A percentile compares a stretch with the other conserved stretches of the same genome.
These are phyloP conservation scores for Portevinia maculata DNA, from an alignment of 2,888 invertebrate species.

Conservation along the genomic window DNA sequence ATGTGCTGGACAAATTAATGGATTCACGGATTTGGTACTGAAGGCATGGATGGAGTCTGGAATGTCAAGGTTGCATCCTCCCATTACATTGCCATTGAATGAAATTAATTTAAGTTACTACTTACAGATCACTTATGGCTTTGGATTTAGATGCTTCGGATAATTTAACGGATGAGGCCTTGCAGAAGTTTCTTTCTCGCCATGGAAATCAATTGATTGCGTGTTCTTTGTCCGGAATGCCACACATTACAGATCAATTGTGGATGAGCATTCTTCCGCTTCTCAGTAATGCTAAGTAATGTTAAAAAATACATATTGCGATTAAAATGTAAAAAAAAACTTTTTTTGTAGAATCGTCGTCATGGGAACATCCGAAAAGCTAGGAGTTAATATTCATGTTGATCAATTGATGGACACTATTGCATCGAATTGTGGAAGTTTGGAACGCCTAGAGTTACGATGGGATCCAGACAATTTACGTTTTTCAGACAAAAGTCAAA, in stretches of 20 bases:
- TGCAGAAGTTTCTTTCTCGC: slow-evolving; percentile 95
- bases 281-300: slow-evolving; percentile 94
- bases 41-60: slow-evolving; percentile 96
- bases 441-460: slow-evolving; percentile 95
- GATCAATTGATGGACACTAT: slow-evolving; percentile 99
- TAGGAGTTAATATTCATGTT: slow-evolving; percentile 98
- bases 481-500: slow-evolving; percentile 99
- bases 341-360: slow-evolving; percentile 90
- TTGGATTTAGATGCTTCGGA: slow-evolving; percentile 97
- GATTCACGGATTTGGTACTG: slow-evolving; percentile 97
- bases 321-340: no score
- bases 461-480: slow-evolving; percentile 99
- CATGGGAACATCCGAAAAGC: slow-evolving; percentile 98
- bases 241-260: slow-evolving; percentile 98
- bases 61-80: slow-evolving; percentile 84
- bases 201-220: slow-evolving; percentile 95
- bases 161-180: slow-evolving; percentile 95
- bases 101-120: neutral
- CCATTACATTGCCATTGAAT: neutral
- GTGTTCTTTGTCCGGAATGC: slow-evolving; percentile 95
- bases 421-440: slow-evolving; percentile 93
- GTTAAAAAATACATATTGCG: no score
- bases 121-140: slow-evolving; percentile 88
- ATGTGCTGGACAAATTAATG: slow-evolving; percentile 98
- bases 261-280: slow-evolving; percentile 98